Percentiles rank a stretch among this genome's conserved stretches.
Conservation (phyloP, 2,888 invertebrate species). For the Adineta ricciae region DNA sequence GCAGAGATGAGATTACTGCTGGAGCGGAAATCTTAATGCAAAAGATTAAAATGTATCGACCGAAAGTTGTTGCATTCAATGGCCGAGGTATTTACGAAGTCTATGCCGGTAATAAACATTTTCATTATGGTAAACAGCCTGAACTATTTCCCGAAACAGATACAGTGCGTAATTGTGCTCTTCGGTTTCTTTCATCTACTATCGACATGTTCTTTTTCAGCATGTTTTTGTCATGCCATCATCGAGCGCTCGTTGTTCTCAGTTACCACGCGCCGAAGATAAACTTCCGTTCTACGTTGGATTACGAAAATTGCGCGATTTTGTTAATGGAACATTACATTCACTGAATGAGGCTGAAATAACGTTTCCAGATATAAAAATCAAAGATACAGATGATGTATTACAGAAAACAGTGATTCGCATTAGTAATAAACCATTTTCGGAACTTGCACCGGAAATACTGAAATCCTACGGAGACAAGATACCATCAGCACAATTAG, state of each 20-base stretch:
- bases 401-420: conserved; percentile 12
- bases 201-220: background rate
- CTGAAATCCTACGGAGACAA: background rate
- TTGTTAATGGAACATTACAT: conserved; percentile 65
- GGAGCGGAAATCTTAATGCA: conserved; percentile 73
- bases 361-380: conserved; percentile 42
- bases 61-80: conserved; percentile 92
- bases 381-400: conserved; percentile 21
- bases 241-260: conserved; percentile 88
- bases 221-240: conserved; percentile 92
- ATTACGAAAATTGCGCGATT: conserved; percentile 85
- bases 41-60: conserved; percentile 78
- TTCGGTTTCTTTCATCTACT: background rate
- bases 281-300: conserved; percentile 95
- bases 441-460: background rate
- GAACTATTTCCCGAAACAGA: conserved; percentile 82
- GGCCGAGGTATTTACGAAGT: conserved; percentile 91
- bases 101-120: conserved; percentile 66
- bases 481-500: background rate
- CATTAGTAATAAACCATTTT: conserved; percentile 10
- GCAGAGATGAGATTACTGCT: conserved; percentile 52
- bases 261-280: conserved; percentile 85
- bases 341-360: conserved; percentile 44
- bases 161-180: conserved; percentile 62
- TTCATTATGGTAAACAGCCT: conserved; percentile 87